Conservation (phyloP, 2,797 vertebrate species). For the Novumbra hubbsi region DNA sequence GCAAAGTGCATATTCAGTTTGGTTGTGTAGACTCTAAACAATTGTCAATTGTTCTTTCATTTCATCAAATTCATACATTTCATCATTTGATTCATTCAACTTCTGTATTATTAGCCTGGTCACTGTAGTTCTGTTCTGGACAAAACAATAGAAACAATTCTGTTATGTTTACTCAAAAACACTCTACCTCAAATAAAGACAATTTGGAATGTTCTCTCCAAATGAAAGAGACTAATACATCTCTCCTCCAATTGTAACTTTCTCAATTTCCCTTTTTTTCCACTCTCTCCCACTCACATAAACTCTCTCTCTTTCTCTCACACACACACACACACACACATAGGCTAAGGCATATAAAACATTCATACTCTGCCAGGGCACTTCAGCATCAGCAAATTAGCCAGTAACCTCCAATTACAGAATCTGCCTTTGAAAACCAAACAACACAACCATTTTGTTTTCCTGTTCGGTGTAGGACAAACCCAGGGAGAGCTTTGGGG, state of each 20-base stretch:
- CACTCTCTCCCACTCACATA: neutral
- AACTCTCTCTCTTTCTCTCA: neutral
- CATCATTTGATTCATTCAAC: no score
- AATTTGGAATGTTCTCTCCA: neutral
- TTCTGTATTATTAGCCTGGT: no score
- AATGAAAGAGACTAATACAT: neutral
- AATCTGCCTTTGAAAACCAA: neutral
- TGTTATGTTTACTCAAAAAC: neutral
- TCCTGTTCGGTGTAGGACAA: constrained; percentile 15
- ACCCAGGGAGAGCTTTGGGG: neutral
- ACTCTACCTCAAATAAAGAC: neutral
- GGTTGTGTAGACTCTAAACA: no score
- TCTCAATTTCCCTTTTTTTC: neutral
- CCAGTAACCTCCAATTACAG: constrained; percentile 15
- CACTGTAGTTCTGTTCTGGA: no score
- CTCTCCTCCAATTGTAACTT: constrained; percentile 1
- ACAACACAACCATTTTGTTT: constrained; percentile 10
- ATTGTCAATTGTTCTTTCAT: no score
- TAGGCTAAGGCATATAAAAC: neutral
- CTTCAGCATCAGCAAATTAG: constrained; percentile 3
- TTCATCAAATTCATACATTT: no score
- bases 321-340: neutral
- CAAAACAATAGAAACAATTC: no score
- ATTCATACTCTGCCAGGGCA: neutral
- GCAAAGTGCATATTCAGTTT: no score